Evolutionary conservation across 2,113 vertebrate species (phyloP).

Genomic region (Cnemophilus loriae): DNA sequence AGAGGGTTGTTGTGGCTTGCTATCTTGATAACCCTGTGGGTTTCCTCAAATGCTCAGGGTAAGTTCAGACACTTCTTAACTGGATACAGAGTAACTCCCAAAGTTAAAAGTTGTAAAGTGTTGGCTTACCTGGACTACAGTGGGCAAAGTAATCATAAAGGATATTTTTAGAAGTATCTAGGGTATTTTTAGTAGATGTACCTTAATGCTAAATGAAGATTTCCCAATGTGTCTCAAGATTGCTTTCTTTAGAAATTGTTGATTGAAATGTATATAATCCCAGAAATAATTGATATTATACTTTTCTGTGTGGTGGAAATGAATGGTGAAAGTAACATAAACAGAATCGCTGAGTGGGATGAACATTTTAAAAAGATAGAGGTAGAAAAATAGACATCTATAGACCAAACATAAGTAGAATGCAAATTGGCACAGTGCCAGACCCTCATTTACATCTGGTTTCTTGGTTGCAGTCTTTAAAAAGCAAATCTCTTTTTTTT

Average conservation of each 20-base stretch:
- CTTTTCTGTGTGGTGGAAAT: background rate
- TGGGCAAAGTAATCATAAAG: background rate
- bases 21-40: conserved; percentile 71
- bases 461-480: background rate
- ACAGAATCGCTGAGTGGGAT: background rate
- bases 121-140: background rate
- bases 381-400: background rate
- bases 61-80: conserved; percentile 21
- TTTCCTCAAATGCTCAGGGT: conserved; percentile 78
- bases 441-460: background rate
- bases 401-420: background rate
- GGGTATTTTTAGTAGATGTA: background rate
- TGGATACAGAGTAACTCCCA: background rate
- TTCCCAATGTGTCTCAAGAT: background rate
- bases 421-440: background rate
- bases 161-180: background rate
- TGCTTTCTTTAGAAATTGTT: background rate
- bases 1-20: conserved; percentile 75
- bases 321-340: background rate
- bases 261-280: background rate
- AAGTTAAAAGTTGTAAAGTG: background rate
- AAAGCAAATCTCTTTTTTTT: background rate
- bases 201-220: background rate
- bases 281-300: background rate
- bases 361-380: background rate